phyloP scores from a whole-genome alignment of 2,888 invertebrate species.

The Diaperis boleti region DNA sequence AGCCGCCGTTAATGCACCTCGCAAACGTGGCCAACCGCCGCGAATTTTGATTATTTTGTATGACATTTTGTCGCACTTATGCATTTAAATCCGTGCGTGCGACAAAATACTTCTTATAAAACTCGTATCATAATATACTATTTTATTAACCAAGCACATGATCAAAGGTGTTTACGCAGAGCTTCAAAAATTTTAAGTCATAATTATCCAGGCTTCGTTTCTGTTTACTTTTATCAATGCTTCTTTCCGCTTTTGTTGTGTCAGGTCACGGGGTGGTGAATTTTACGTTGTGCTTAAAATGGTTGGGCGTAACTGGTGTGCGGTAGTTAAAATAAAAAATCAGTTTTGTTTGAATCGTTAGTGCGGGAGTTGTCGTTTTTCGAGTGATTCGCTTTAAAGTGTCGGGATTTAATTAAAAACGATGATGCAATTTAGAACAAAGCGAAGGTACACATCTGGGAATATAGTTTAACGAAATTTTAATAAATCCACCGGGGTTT shows the following conservation, averaged over 20 bases:
- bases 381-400: constrained; percentile 5
- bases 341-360: constrained; percentile 26
- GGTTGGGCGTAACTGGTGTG: constrained; percentile 8
- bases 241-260: constrained; percentile 8
- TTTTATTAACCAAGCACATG: background rate
- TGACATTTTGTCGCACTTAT: too few species aligned
- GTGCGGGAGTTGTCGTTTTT: constrained; percentile 11
- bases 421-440: background rate
- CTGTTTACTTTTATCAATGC: constrained; percentile 8
- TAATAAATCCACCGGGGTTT: background rate
- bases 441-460: background rate
- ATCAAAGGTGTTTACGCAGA: background rate
- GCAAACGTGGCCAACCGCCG: too few species aligned
- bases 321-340: constrained; percentile 20
- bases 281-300: constrained; percentile 9
- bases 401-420: constrained; percentile 1
- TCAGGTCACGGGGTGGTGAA: constrained; percentile 3
- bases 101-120: too few species aligned
- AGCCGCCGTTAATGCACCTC: too few species aligned
- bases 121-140: too few species aligned
- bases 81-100: too few species aligned
- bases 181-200: background rate
- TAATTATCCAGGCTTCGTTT: background rate
- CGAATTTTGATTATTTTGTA: too few species aligned
- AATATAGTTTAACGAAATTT: background rate